phyloP scores from a whole-genome alignment of 2,113 vertebrate species.

The Tenebrosternarchus preto region DNA sequence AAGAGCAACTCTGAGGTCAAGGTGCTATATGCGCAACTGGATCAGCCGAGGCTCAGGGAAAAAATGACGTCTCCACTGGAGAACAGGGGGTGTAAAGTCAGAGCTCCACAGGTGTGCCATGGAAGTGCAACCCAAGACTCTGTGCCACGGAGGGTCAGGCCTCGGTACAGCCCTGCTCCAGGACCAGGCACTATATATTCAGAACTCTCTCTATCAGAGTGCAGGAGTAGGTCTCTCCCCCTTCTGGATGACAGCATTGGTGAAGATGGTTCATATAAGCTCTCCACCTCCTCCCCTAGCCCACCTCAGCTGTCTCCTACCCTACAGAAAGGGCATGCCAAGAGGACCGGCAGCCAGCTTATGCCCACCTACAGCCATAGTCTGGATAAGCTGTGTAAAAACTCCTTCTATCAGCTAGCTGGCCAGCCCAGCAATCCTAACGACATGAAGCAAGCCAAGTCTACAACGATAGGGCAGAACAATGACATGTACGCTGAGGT shows the following conservation, averaged over 20 bases:
- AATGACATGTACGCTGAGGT: conserved; percentile 67
- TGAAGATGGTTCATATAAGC: conserved; percentile 36
- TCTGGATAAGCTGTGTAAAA: conserved; percentile 50
- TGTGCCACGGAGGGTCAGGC: background rate
- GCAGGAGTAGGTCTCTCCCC: conserved; percentile 57
- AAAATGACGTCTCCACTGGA: background rate
- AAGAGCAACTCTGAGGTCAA: conserved; percentile 18
- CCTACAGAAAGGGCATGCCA: conserved; percentile 31
- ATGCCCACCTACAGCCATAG: conserved; percentile 54
- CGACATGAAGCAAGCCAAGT: background rate
- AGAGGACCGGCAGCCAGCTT: background rate
- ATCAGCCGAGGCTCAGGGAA: conserved; percentile 53
- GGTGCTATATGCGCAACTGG: conserved; percentile 69
- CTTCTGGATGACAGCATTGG: conserved; percentile 56
- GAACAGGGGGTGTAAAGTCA: conserved; percentile 28
- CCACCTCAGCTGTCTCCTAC: conserved; percentile 49
- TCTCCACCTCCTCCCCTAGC: conserved; percentile 45
- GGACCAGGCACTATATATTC: conserved; percentile 59
- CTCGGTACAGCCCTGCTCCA: background rate
- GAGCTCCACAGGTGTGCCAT: background rate
- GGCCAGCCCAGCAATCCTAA: conserved; percentile 45
- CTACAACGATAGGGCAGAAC: background rate
- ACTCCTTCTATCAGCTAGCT: conserved; percentile 64
- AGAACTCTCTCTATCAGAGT: conserved; percentile 59
- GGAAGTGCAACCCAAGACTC: background rate